Percentiles rank a stretch among this genome's conserved stretches.
phyloP scores from a whole-genome alignment of 2,113 vertebrate genomes.

The Heptranchias perlo region DNA sequence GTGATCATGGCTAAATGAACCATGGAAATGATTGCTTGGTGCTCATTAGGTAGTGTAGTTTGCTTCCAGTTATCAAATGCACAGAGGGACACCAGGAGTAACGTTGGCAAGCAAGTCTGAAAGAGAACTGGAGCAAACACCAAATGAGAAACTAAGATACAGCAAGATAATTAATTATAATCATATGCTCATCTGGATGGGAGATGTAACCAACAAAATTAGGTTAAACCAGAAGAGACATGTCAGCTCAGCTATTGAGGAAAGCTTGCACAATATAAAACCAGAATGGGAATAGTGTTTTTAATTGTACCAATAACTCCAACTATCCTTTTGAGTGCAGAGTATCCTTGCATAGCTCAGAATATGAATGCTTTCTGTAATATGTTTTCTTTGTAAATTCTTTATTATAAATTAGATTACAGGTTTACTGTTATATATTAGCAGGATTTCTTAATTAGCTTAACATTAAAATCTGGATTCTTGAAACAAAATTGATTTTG shows the following conservation, averaged over 20 bases:
- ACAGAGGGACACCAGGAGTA: slow-evolving; percentile 9
- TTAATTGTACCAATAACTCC: neutral
- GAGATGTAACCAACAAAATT: neutral
- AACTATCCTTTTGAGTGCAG: neutral
- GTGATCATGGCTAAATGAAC: neutral
- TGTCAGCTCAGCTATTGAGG: neutral
- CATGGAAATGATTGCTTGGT: slow-evolving; percentile 7
- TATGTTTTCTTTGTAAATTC: neutral
- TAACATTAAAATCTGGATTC: neutral
- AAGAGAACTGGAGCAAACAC: slow-evolving; percentile 16
- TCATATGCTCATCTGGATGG: neutral
- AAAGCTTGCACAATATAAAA: neutral
- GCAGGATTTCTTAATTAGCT: neutral
- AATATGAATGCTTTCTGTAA: neutral
- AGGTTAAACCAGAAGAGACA: neutral
- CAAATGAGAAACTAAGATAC: neutral
- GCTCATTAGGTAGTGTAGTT: neutral
- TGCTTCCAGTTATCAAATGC: slow-evolving; percentile 1
- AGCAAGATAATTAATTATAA: neutral
- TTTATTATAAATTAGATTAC: neutral
- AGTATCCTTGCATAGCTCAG: neutral
- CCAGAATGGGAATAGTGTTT: neutral
- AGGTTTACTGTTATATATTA: neutral
- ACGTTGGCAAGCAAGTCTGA: slow-evolving; percentile 20
- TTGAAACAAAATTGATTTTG: neutral